Conservation (phyloP, 1,140 invertebrate genomes). For the Drosophila orena region DNA sequence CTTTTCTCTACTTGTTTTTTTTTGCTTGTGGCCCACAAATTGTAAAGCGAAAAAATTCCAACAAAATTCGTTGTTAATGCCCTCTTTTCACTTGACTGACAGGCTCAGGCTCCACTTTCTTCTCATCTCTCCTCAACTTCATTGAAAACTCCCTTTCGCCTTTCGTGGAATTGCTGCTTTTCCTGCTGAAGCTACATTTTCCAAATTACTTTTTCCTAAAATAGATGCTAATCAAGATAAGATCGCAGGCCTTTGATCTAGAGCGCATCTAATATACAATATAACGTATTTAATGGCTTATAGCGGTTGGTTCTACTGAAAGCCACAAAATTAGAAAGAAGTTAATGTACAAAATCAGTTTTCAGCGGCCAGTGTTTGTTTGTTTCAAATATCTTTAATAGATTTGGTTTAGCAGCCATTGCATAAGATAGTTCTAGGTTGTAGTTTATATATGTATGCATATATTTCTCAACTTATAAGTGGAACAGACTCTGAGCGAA, state of each 20-base stretch:
- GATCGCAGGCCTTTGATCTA: background rate
- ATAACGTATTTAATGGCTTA: background rate
- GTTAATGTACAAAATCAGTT: too few species aligned
- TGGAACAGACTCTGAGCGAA: background rate
- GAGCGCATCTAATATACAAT: too few species aligned
- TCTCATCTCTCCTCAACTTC: background rate
- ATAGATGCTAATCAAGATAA: constrained; percentile 36
- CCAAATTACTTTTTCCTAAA: constrained; percentile 63
- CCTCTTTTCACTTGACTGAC: constrained; percentile 75
- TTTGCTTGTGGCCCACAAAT: constrained; percentile 51
- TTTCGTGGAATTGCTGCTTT: constrained; percentile 18
- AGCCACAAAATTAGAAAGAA: too few species aligned
- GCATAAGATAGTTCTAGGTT: background rate
- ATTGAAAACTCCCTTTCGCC: constrained; percentile 2
- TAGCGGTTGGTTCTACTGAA: too few species aligned
- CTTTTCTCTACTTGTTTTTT: constrained; percentile 1
- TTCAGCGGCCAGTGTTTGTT: too few species aligned
- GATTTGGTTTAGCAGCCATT: background rate
- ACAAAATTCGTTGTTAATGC: constrained; percentile 75
- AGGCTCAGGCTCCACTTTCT: constrained; percentile 12
- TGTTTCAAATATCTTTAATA: too few species aligned
- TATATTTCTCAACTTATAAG: background rate
- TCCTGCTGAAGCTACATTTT: constrained; percentile 64
- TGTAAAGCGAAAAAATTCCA: constrained; percentile 80
- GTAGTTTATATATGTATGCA: background rate